Evolutionary conservation across 2,113 vertebrate species (phyloP), one percentile per base, ranked within the genome.

Genomic region (Nothocercus julius): DNA sequence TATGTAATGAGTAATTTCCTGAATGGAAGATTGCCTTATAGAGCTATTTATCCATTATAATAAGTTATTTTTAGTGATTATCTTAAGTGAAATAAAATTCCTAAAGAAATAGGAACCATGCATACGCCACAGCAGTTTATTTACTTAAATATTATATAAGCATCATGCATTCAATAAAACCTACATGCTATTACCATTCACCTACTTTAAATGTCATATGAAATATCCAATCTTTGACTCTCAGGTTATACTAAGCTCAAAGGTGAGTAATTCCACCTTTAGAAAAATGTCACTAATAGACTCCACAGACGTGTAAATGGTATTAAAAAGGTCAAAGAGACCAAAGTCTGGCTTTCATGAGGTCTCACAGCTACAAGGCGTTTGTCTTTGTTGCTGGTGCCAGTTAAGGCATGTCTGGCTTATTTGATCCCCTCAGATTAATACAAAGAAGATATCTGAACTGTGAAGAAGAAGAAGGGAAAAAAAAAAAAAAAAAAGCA

Each of bases 331-430:
- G 96, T 97, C 93, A 96, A 83, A 92, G 87, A 94, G 93, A 97
- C 96, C 92, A 93, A 97, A 94, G 92, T 97, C 95, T 97, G 96
- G 95, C 87, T 97, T 97, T 97, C 92, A 96, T 93, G 96, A 94
- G 92, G 96, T 95, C 94, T 96, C 85, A 87, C 94, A 94, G 92
- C 96, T 96, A 97, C 91, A 96, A 95, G 87, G 92, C 70, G 3
- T 97, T 97, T 96, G 91, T 92, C 96, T 97, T 97, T 97, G 97
- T 97, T 97, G 95, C 90, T 90, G 83, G 90, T 97, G 97, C 95
- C 96, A 97, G 95, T 97, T 97, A 97, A 92, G 89, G 92, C 95
- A 95, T 96, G 96, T 92, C 97, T 97, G 96, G 95, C 80, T 96
- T 97, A 97, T 97, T 97, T 97, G 97, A 97, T 97, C 96, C 91